Evolutionary conservation across 2,797 vertebrate species (phyloP).

Genomic region (Microhierax caerulescens): DNA sequence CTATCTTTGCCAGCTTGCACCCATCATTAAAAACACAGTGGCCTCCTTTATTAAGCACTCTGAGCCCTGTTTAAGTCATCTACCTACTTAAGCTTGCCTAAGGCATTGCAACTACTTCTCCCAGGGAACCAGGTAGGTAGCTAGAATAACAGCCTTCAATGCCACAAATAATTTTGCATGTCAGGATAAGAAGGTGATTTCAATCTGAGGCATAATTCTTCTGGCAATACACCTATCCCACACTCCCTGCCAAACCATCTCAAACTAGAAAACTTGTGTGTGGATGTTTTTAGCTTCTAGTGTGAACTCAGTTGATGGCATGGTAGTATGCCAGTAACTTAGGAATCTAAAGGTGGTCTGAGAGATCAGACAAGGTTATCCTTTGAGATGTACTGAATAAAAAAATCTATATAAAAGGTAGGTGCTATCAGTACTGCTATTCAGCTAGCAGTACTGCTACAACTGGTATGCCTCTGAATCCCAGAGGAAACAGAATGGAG

Average conservation of each 20-base stretch:
- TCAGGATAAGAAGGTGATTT: background rate
- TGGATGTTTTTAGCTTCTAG: background rate
- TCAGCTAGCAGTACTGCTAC: background rate
- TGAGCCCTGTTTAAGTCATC: background rate
- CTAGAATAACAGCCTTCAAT: background rate
- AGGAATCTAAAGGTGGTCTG: background rate
- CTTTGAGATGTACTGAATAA: background rate
- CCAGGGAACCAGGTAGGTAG: background rate
- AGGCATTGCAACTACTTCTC: background rate
- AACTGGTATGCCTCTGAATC: background rate
- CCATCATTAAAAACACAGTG: background rate
- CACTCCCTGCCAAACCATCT: background rate
- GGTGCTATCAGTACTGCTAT: background rate
- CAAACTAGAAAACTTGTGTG: background rate
- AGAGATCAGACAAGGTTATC: background rate
- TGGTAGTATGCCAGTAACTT: background rate
- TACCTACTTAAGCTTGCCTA: background rate
- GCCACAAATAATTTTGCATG: background rate
- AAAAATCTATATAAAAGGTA: background rate
- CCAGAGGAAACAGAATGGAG: background rate
- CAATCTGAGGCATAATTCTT: background rate
- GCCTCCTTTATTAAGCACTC: background rate
- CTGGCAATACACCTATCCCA: background rate
- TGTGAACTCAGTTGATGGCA: background rate
- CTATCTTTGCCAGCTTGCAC: background rate